phyloP scores from a whole-genome alignment of 1,140 invertebrate genomes.

The Drosophila erecta region DNA sequence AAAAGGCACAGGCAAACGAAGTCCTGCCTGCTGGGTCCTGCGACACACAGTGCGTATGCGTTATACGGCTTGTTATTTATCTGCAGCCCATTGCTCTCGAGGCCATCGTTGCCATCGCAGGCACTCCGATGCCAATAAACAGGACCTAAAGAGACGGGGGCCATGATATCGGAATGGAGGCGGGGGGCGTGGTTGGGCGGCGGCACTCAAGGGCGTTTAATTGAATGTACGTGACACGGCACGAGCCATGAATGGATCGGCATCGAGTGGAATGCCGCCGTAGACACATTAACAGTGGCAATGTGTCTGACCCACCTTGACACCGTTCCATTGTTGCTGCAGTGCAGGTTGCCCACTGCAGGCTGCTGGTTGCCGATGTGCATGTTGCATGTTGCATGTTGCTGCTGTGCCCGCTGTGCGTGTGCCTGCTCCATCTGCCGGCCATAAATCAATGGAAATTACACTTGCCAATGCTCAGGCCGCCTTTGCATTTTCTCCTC shows the following conservation, averaged over 20 bases:
- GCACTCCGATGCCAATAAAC: conserved; percentile 71
- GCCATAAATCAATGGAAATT: conserved; percentile 79
- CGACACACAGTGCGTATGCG: conserved; percentile 73
- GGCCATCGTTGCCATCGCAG: conserved; percentile 14
- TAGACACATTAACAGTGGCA: conserved; percentile 77
- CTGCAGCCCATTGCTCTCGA: conserved; percentile 71
- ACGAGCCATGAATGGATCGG: conserved; percentile 42
- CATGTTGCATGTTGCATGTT: conserved; percentile 25
- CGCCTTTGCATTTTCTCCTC: conserved; percentile 4
- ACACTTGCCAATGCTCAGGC: conserved; percentile 40
- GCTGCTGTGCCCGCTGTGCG: conserved; percentile 5
- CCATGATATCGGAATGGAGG: neutral
- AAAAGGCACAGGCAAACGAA: conserved; percentile 39
- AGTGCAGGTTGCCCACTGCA: conserved; percentile 30
- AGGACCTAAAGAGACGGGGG: conserved; percentile 22
- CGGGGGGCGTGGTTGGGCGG: conserved; percentile 42
- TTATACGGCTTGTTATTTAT: conserved; percentile 82
- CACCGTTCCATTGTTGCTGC: conserved; percentile 58
- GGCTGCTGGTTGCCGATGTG: conserved; percentile 11
- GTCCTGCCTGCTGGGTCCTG: conserved; percentile 12
- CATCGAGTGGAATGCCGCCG: conserved; percentile 52
- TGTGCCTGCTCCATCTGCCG: conserved; percentile 23
- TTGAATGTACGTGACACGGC: conserved; percentile 76
- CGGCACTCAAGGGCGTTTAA: conserved; percentile 79
- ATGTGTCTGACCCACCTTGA: conserved; percentile 65